Evolutionary conservation across 2,888 invertebrate species (phyloP).

Genomic region (Hemistola chrysoprasaria): DNA sequence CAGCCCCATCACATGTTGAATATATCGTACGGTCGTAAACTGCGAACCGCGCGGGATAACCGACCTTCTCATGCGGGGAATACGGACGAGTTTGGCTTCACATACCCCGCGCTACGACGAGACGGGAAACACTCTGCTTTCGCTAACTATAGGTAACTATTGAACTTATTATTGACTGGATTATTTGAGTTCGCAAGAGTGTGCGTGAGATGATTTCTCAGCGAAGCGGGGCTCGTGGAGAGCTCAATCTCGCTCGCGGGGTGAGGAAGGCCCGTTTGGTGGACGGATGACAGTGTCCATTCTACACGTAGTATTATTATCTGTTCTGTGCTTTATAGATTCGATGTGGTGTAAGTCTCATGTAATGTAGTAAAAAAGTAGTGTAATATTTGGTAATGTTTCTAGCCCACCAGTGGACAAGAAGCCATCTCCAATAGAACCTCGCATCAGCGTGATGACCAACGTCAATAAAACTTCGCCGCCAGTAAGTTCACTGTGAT

Average conservation of each 20-base stretch:
- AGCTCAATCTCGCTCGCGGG: too few relatives aligned
- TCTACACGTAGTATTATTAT: too few relatives aligned
- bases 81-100: conserved; percentile 28
- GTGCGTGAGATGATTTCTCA: too few relatives aligned
- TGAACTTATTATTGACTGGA: not conserved
- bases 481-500: conserved; percentile 19
- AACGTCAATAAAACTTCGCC: conserved; percentile 1
- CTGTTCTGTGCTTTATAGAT: too few relatives aligned
- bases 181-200: too few relatives aligned
- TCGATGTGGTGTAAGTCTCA: too few relatives aligned
- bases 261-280: too few relatives aligned
- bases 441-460: conserved; percentile 13
- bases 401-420: conserved; percentile 61
- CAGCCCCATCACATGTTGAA: conserved; percentile 63
- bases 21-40: conserved; percentile 69
- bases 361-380: too few relatives aligned
- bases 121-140: conserved; percentile 70
- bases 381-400: too few relatives aligned
- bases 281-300: too few relatives aligned
- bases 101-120: conserved; percentile 45
- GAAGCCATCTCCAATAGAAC: conserved; percentile 41
- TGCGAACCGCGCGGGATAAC: conserved; percentile 35
- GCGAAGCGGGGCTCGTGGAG: too few relatives aligned
- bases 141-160: conserved; percentile 65
- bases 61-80: too few relatives aligned